These are phyloP conservation scores for Drosophila falleni DNA, from an alignment of 2,888 invertebrate genomes.

Conservation along the genomic window DNA sequence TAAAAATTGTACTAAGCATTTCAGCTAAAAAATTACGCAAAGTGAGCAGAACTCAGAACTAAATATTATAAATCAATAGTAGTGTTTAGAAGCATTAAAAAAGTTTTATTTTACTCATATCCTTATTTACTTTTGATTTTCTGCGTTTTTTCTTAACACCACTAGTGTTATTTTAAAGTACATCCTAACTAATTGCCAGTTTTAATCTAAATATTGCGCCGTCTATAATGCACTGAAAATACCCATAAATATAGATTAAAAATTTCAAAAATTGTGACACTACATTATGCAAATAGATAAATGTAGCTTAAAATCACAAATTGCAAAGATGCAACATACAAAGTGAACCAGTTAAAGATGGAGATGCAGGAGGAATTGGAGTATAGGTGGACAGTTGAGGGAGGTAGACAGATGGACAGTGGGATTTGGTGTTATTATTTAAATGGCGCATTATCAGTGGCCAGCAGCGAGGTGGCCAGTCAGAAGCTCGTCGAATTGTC, in stretches of 20 bases:
- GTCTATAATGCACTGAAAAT: background rate
- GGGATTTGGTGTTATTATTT: conserved; percentile 66
- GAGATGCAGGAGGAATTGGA: background rate
- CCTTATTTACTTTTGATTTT: background rate
- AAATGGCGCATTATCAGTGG: conserved; percentile 80
- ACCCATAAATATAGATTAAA: conserved; percentile 27
- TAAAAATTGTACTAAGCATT: too few species aligned
- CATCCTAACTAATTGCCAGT: background rate
- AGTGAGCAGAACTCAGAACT: too few species aligned
- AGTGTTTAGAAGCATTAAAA: too few species aligned
- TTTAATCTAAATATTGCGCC: background rate
- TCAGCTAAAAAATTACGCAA: too few species aligned
- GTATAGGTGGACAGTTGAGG: conserved; percentile 16
- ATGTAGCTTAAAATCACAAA: conserved; percentile 69
- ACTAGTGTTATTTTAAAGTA: background rate
- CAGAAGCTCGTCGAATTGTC: conserved; percentile 74
- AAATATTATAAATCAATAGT: too few species aligned
- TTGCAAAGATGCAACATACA: conserved; percentile 52
- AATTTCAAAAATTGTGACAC: conserved; percentile 24
- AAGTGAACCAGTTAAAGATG: conserved; percentile 13
- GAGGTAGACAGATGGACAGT: background rate
- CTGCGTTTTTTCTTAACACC: background rate
- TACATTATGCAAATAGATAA: conserved; percentile 56
- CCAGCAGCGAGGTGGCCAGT: conserved; percentile 72
- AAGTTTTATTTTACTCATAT: too few species aligned